Evolutionary conservation across 2,888 invertebrate species (phyloP), one percentile per base, ranked within the genome.

Genomic region (Hirtodrosophila confusa): DNA sequence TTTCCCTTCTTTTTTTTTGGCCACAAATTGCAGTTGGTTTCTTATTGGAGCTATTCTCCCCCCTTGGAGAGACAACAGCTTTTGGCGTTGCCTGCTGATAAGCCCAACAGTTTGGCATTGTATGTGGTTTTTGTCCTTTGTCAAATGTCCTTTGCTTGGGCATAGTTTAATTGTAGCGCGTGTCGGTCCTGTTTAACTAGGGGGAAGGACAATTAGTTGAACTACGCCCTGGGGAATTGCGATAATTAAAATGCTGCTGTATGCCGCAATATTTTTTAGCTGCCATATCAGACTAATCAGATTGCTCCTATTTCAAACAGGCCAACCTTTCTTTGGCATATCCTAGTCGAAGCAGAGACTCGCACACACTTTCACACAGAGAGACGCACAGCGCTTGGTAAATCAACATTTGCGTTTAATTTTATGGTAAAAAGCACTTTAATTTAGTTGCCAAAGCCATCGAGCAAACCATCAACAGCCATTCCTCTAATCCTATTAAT

Each of bases 181-280:
- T 72, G 87, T 76, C 75, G 58, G 43, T 48, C 29, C 40, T 35
- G 55, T 11, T 50, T 37, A 36, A 57, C 17, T 45, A 33, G 17
- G 31, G 35, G 51, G 12, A 62, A 57, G 69, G 79, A 69, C 85
- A 86, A 86, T 86, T 86, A 86, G 88, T 86, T 83, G 53, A 88
- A 86, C 79, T 71, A 62, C 77, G 71, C 85, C 82, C 80, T 63
- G 65, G 77, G 85, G 85, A 76, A 75, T 79, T 67, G 71, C 62
- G 88, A 88, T 86, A 86, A 86, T 86, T 86, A 86, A 86, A 86
- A 88, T 86, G 88, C 71, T 78, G 75, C 69, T 69, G 65, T 80
- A 86, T 77, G 79, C 75, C 64, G 86, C 86, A 87, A 83, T 83
- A 83, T 85, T 87, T 83, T 87, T 87, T 78, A 85, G 62, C 69